Conservation (phyloP, 2,113 vertebrate genomes). For the Alexandromys fortis region DNA sequence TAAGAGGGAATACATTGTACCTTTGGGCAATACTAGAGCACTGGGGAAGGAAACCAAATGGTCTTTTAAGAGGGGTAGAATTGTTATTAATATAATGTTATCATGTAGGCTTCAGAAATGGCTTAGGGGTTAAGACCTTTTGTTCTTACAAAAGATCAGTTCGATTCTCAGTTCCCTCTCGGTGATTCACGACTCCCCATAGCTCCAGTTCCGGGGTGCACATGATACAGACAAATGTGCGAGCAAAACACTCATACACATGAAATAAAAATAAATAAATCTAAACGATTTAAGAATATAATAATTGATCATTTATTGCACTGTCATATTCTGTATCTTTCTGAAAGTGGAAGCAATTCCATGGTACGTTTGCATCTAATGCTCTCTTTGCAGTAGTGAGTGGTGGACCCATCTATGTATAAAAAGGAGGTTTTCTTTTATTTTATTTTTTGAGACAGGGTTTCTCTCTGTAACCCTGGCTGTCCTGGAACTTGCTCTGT, state of each 20-base stretch:
- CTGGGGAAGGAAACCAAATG: neutral
- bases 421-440: neutral
- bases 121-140: neutral
- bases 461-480: neutral
- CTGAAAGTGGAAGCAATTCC: slow-evolving; percentile 38
- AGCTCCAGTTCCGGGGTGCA: neutral
- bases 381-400: neutral
- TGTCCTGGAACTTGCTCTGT: neutral
- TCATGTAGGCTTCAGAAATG: neutral
- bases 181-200: neutral
- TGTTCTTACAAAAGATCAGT: neutral
- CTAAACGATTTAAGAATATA: neutral
- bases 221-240: neutral
- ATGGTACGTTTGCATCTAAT: neutral
- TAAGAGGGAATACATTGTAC: slow-evolving; percentile 74
- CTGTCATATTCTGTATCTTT: neutral
- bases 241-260: neutral
- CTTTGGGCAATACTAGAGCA: neutral
- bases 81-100: neutral
- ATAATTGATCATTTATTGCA: neutral
- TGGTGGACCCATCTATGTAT: neutral
- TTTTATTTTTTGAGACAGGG: neutral
- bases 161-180: neutral
- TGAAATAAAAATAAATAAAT: neutral
- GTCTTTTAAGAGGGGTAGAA: neutral